Evolutionary conservation across 1,140 invertebrate genomes (phyloP), one percentile per base, ranked within the genome.

Genomic region (Lepidurus couesii): DNA sequence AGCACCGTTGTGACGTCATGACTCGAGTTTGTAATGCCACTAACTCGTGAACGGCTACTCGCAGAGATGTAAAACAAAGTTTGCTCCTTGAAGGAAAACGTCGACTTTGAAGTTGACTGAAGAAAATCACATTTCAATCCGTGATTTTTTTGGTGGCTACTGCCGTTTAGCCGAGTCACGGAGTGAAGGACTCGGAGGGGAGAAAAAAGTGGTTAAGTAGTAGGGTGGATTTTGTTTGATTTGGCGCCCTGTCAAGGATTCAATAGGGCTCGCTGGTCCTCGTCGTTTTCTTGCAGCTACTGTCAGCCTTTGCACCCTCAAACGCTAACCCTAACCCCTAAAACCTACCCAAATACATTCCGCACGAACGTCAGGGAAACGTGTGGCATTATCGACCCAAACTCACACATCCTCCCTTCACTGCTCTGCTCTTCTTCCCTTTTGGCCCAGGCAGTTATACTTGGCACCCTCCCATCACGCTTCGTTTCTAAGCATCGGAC

Each of bases 401-500:
- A 65, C 53, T 65, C 53, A 65, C 45, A 47, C 53, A 65, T 65
- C 53, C 53, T 65, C 13, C 8, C 1, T 9, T 16, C 13, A n/a
- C 13, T 21, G 16, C 53, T 3, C 53, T 65, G 16, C 9, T 21
- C 16, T 16, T 21, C 16, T 16, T 21, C 6, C 53, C 53, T 21
- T 13, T 65, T 65, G 6, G 53, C 53, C 53, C 16, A 7, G 53
- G 53, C 53, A 65, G 13, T 65, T 65, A 21, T 65, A 65, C 53
- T 65, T 65, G 53, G 53, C 53, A 65, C 53, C 45, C 53, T 65
- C 21, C 53, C 53, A 65, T 65, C 53, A 65, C 53, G 53, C 53
- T 65, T 65, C 53, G 53, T 65, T 65, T 21, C 21, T 65, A 5
- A 34, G 34, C 21, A 65, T 65, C n/a, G 53, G 53, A 65, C 53